Evolutionary conservation across 2,888 invertebrate species (phyloP), one percentile per base, ranked within the genome.

Genomic region (Acrobasis consociella): DNA sequence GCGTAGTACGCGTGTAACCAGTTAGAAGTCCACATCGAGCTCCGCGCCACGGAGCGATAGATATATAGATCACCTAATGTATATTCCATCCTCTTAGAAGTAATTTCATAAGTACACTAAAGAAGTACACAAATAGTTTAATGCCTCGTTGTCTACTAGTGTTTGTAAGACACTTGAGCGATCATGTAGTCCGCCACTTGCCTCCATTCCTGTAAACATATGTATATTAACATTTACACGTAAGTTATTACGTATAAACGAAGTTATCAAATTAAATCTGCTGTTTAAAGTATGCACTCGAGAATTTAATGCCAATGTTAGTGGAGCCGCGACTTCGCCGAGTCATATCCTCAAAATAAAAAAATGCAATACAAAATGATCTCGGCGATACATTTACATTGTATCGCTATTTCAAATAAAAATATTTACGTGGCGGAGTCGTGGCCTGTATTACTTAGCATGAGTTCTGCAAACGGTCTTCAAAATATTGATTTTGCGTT

Each of bases 31-130:
- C 86, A 83, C 80, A 72, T 69, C 72, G 74, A 72, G 73, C 69
- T 77, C 75, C 73, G 62, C 75, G 71, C 66, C 69, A 72, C 75
- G 78, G 76, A 74, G 81, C 76, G 78, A 77, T 83, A 83, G 81
- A 79, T 75, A 79, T 75, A 80, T 87, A 90, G 86, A 81, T 90
- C 90, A 89, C 86, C 85, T 91, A 90, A 89, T 91, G 89, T 92
- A 92, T 92, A 92, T 91, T 92, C 91, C 91, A 91, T 91, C 91
- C 91, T 91, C 81, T 84, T 90, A 89, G 72, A 83, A 78, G 74
- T 89, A 87, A 85, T 87, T 80, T 86, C 76, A 74, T 87, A 88
- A 89, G 89, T 90, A 91, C 91, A 89, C 82, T 83, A 80, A 82
- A 86, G 31, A 79, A 89, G 88, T 90, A 90, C 89, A 89, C 84